Evolutionary conservation across 2,797 vertebrate genomes (phyloP).

Genomic region (Bradypus variegatus): DNA sequence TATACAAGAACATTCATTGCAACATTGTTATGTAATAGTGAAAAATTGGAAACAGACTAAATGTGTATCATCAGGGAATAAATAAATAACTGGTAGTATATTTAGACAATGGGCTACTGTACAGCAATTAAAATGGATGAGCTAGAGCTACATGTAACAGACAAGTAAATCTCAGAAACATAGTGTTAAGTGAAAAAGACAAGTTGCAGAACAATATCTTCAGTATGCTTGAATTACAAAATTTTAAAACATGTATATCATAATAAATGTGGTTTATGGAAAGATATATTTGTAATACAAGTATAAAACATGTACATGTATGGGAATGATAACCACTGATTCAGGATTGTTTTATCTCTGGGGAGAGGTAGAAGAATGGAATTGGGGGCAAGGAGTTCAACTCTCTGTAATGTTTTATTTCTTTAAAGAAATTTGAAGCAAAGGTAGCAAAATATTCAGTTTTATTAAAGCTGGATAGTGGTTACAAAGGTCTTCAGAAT

Average conservation of each 20-base stretch:
- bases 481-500: not conserved
- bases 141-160: not conserved
- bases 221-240: not conserved
- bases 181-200: slow-evolving; percentile 4
- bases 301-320: not conserved
- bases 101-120: not conserved
- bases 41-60: not conserved
- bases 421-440: slow-evolving; percentile 39
- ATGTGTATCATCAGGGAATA: not conserved
- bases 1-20: not conserved
- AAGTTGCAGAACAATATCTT: not conserved
- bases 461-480: not conserved
- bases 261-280: not conserved
- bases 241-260: slow-evolving; percentile 15
- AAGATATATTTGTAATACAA: not conserved
- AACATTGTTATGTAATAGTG: not conserved
- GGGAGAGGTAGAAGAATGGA: not conserved
- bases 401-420: slow-evolving; percentile 16
- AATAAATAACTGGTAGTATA: not conserved
- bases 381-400: not conserved
- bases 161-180: slow-evolving; percentile 2
- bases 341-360: not conserved
- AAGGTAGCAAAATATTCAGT: not conserved
- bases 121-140: slow-evolving; percentile 15
- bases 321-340: not conserved